phyloP scores from a whole-genome alignment of 2,888 invertebrate genomes.

The Drosophila fungiperda region DNA sequence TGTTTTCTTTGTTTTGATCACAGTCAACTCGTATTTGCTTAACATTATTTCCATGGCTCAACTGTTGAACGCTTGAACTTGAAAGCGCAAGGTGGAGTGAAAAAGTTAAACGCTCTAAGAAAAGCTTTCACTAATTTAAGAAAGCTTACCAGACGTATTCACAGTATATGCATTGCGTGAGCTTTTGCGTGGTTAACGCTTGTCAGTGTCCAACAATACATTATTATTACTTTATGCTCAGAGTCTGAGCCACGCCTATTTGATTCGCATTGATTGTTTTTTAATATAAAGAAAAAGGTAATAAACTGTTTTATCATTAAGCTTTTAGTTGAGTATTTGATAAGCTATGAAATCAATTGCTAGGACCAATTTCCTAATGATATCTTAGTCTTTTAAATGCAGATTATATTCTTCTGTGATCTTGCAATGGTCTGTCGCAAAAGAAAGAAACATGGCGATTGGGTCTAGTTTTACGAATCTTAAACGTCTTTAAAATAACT shows the following conservation, averaged over 20 bases:
- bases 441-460: not conserved
- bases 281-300: not conserved
- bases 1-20: slow-evolving; percentile 14
- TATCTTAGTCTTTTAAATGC: not conserved
- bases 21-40: slow-evolving; percentile 52
- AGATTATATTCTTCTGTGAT: not conserved
- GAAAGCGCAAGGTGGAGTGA: slow-evolving; percentile 48
- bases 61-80: slow-evolving; percentile 64
- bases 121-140: slow-evolving; percentile 35
- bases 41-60: slow-evolving; percentile 73
- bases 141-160: slow-evolving; percentile 16
- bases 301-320: not conserved
- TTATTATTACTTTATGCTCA: not conserved
- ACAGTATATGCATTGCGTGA: not conserved
- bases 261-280: not conserved
- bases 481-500: not conserved
- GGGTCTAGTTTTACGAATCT: not conserved
- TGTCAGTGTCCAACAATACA: not conserved
- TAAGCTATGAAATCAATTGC: not conserved
- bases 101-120: slow-evolving; percentile 9
- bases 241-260: not conserved
- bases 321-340: not conserved
- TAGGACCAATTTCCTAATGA: not conserved
- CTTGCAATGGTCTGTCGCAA: not conserved
- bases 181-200: not conserved